A percentile compares a stretch with the other conserved stretches of the same genome.
These are phyloP conservation scores for Malthinus seriepunctatus DNA, from an alignment of 2,888 invertebrate genomes.

Conservation along the genomic window DNA sequence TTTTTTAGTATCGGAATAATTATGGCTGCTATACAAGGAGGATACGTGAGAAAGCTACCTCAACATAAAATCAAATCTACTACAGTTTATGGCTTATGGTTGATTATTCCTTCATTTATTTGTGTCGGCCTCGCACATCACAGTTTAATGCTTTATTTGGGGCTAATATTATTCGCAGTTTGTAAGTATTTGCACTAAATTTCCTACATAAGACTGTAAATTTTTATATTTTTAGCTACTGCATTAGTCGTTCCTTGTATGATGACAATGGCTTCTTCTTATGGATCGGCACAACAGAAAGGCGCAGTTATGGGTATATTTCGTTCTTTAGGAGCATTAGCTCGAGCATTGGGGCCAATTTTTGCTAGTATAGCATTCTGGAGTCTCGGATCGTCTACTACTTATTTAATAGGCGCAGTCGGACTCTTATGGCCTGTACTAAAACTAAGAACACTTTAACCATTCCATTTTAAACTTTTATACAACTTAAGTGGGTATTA, in stretches of 20 bases:
- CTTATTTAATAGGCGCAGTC: slow-evolving; percentile 81
- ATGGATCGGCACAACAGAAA: slow-evolving; percentile 80
- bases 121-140: slow-evolving; percentile 76
- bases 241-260: slow-evolving; percentile 95
- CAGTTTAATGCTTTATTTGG: slow-evolving; percentile 70
- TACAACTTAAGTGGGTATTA: too few relatives aligned
- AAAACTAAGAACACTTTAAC: slow-evolving; percentile 56
- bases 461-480: too few relatives aligned
- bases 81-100: slow-evolving; percentile 75
- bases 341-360: slow-evolving; percentile 89
- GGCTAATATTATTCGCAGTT: slow-evolving; percentile 85
- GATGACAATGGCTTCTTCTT: slow-evolving; percentile 88
- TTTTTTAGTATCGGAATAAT: slow-evolving; percentile 85
- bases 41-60: slow-evolving; percentile 80
- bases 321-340: slow-evolving; percentile 91
- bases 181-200: slow-evolving; percentile 70
- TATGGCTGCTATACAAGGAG: slow-evolving; percentile 91
- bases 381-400: slow-evolving; percentile 82
- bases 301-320: slow-evolving; percentile 94
- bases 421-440: slow-evolving; percentile 76
- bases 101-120: slow-evolving; percentile 86
- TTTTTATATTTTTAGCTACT: slow-evolving; percentile 63
- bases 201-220: background rate
- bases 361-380: slow-evolving; percentile 89
- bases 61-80: slow-evolving; percentile 71